A percentile compares a stretch with the other conserved stretches of the same genome.
Evolutionary conservation across 2,888 invertebrate genomes (phyloP).

Genomic region (Cephus spinipes): DNA sequence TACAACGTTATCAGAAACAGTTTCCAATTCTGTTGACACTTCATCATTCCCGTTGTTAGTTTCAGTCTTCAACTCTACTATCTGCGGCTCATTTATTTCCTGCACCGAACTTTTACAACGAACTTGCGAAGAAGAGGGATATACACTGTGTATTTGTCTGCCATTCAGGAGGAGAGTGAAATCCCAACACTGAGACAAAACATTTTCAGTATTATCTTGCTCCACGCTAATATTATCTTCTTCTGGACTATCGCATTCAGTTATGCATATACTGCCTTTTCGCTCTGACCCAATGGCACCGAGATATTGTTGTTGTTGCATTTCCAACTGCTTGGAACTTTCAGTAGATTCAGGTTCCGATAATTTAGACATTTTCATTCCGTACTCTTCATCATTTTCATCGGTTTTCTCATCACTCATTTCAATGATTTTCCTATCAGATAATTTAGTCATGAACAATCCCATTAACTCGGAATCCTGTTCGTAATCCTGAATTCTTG

Average conservation of each 20-base stretch:
- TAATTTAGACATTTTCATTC: neutral
- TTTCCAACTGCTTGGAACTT: neutral
- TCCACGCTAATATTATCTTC: constrained; percentile 10
- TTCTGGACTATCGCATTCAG: constrained; percentile 16
- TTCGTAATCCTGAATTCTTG: neutral
- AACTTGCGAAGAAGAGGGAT: constrained; percentile 9
- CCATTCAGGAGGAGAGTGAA: constrained; percentile 39
- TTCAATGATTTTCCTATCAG: neutral
- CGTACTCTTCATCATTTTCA: neutral
- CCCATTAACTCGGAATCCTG: neutral
- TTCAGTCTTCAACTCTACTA: neutral
- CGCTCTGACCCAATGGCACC: constrained; percentile 37
- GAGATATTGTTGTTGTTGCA: constrained; percentile 10
- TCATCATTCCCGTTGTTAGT: neutral
- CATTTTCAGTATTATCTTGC: constrained; percentile 25
- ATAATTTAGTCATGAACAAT: neutral
- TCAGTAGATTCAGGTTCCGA: neutral
- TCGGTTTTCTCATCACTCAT: neutral
- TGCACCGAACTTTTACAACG: neutral
- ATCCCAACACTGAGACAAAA: constrained; percentile 43
- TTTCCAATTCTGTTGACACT: neutral
- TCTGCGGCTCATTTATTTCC: constrained; percentile 5
- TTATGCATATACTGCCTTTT: constrained; percentile 29
- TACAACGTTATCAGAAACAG: neutral
- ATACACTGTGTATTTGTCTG: constrained; percentile 37